phyloP scores from a whole-genome alignment of 2,113 vertebrate genomes.

The Terrapene triunguis region DNA sequence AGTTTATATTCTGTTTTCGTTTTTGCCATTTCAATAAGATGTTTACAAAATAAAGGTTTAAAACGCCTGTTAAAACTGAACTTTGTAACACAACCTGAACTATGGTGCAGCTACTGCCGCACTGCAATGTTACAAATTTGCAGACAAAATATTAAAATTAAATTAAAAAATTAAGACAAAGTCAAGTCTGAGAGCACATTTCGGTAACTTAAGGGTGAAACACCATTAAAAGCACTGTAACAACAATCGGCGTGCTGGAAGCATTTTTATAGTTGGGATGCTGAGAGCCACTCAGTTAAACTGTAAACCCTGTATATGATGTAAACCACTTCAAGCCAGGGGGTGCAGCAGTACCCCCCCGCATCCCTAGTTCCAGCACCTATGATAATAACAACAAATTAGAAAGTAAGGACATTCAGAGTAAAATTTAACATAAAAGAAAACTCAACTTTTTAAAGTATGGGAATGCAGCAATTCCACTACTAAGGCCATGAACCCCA shows the following conservation, averaged over 20 bases:
- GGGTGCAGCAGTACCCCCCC: too few species aligned
- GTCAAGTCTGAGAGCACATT: conserved; percentile 19
- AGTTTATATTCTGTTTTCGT: not conserved
- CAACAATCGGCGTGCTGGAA: not conserved
- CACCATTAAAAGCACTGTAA: not conserved
- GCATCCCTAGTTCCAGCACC: not conserved
- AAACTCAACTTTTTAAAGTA: conserved; percentile 29
- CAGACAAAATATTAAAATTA: not conserved
- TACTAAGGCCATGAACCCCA: too few species aligned
- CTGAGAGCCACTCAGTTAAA: too few species aligned
- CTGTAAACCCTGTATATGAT: too few species aligned
- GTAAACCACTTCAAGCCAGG: too few species aligned
- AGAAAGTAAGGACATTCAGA: conserved; percentile 8
- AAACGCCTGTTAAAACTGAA: conserved; percentile 21
- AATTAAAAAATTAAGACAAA: not conserved
- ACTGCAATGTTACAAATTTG: not conserved
- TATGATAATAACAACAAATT: not conserved
- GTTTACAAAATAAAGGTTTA: conserved; percentile 51
- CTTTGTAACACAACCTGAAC: not conserved
- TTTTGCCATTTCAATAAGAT: not conserved
- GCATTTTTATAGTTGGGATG: too few species aligned
- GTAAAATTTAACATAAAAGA: not conserved
- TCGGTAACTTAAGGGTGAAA: not conserved
- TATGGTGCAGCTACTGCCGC: not conserved
- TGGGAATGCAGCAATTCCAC: not conserved